Evolutionary conservation across 2,888 invertebrate species (phyloP).

Genomic region (Helobdella robusta): DNA sequence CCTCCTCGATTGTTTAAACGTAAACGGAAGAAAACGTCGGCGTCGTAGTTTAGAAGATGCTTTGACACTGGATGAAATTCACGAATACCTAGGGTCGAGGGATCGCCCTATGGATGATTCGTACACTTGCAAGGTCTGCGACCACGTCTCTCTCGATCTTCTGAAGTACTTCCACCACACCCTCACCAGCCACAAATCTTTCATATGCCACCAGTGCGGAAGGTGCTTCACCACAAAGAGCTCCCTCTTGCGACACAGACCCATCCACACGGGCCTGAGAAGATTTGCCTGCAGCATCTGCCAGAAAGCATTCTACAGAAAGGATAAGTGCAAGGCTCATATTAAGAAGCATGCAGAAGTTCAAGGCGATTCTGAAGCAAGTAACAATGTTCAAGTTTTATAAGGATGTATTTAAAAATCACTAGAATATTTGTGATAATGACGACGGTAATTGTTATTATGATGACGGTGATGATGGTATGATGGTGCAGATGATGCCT

Average conservation of each 20-base stretch:
- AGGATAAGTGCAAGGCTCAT: conserved; percentile 38
- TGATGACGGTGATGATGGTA: too few species aligned
- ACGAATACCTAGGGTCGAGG: conserved; percentile 34
- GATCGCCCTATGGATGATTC: conserved; percentile 3
- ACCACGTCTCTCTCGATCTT: conserved; percentile 31
- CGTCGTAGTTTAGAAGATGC: conserved; percentile 34
- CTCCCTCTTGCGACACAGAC: conserved; percentile 36
- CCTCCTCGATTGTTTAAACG: conserved; percentile 35
- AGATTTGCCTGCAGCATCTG: conserved; percentile 37
- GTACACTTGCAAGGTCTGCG: conserved; percentile 34
- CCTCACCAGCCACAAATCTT: conserved; percentile 33
- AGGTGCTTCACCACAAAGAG: conserved; percentile 38
- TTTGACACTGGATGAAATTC: conserved; percentile 35
- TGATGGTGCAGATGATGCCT: too few species aligned
- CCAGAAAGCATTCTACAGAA: conserved; percentile 37
- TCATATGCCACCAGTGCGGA: conserved; percentile 38
- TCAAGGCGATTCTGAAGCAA: neutral
- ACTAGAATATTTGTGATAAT: too few species aligned
- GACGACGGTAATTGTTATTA: too few species aligned
- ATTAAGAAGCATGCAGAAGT: conserved; percentile 30
- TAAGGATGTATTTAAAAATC: conserved; percentile 8
- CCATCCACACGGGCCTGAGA: conserved; percentile 37
- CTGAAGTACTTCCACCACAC: conserved; percentile 35
- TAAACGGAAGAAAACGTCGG: conserved; percentile 34
- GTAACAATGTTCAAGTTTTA: conserved; percentile 4